Conservation (phyloP, 2,888 invertebrate genomes). For the Imbricaverruca yamaguchii region DNA sequence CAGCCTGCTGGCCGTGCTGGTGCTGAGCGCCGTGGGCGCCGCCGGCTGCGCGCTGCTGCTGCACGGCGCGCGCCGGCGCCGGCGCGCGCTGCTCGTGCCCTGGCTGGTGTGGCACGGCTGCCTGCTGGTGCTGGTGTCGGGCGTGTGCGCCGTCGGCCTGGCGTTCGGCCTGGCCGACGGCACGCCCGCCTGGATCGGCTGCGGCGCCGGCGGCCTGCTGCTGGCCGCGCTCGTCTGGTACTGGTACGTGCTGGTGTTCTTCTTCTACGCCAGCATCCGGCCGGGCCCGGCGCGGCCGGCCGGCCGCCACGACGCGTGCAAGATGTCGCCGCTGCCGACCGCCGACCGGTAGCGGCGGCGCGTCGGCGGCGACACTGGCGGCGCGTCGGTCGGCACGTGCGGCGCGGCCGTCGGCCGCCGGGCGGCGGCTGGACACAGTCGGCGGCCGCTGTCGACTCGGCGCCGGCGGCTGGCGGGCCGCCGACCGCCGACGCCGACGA, state of each 20-base stretch:
- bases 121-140: not conserved
- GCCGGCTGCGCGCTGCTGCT: not conserved
- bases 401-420: too few species aligned
- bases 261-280: not conserved
- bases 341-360: not conserved
- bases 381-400: too few species aligned
- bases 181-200: not conserved
- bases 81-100: not conserved
- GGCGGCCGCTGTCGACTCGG: too few species aligned
- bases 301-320: not conserved
- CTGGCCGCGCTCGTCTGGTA: not conserved
- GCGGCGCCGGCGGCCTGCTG: not conserved
- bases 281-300: not conserved
- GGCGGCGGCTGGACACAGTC: too few species aligned
- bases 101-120: constrained; percentile 13
- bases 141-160: not conserved
- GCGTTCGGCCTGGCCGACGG: not conserved
- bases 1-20: constrained; percentile 2
- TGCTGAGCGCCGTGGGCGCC: not conserved
- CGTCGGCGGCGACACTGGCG: too few species aligned
- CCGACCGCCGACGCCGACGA: too few species aligned
- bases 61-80: not conserved
- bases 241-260: constrained; percentile 6
- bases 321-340: constrained; percentile 10
- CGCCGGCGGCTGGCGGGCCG: too few species aligned